Percentiles rank a stretch among this genome's conserved stretches.
phyloP scores from a whole-genome alignment of 2,888 invertebrate genomes.

The Idaea straminata region DNA sequence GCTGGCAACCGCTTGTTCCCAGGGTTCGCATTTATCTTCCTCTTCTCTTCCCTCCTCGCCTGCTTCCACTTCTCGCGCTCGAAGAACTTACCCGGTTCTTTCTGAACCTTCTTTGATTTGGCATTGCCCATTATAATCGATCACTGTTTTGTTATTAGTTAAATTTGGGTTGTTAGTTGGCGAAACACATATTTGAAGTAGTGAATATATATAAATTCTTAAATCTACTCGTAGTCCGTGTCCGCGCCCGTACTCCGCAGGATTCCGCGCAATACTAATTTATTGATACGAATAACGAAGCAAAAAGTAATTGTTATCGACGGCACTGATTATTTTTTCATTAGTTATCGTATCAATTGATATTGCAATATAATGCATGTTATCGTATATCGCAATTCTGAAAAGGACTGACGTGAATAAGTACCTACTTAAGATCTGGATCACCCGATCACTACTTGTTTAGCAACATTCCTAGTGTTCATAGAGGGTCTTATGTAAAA shows the following conservation, averaged over 20 bases:
- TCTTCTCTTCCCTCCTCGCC: conserved; percentile 53
- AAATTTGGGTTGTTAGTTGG: not conserved
- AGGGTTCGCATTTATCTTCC: conserved; percentile 49
- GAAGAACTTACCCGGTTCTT: conserved; percentile 68
- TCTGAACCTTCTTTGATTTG: conserved; percentile 61
- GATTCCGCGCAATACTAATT: conserved; percentile 49
- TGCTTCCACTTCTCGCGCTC: conserved; percentile 65
- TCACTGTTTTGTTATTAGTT: not conserved
- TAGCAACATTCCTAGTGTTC: conserved; percentile 38
- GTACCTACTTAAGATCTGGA: conserved; percentile 4
- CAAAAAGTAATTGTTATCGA: conserved; percentile 55
- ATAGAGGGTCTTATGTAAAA: conserved; percentile 35
- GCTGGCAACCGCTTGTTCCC: conserved; percentile 46
- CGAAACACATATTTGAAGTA: conserved; percentile 2
- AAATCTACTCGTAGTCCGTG: conserved; percentile 10
- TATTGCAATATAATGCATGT: conserved; percentile 48
- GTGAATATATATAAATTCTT: conserved; percentile 8
- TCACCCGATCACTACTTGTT: conserved; percentile 19
- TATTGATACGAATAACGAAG: conserved; percentile 42
- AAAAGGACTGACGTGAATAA: conserved; percentile 7
- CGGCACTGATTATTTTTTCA: conserved; percentile 48
- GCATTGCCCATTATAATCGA: conserved; percentile 61
- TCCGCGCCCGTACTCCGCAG: conserved; percentile 32
- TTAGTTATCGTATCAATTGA: conserved; percentile 37
- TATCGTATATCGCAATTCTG: conserved; percentile 31